Base-by-base conservation (phyloP, 2,888 invertebrate species). In the Hymenopus coronatus region DNA sequence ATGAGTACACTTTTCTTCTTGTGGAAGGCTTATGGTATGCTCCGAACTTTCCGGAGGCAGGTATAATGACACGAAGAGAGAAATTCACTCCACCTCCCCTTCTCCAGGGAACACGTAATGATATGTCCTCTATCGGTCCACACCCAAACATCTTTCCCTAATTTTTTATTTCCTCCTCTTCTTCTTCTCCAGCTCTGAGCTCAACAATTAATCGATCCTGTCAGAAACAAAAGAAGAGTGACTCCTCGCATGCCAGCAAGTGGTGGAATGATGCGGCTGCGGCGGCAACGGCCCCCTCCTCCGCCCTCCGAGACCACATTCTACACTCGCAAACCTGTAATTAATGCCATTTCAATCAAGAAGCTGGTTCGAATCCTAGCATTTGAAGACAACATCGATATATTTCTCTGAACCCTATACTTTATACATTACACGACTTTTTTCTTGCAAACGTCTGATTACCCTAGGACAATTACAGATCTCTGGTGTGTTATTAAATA, bases 281-380 rank as follows among this genome's bases (percentile, higher is more conserved):
- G 3, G 70, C 70, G 30, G 70, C 70, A 15, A 81, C 85, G 28
- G 30, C 28, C 28, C 70, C 86, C 27, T 15, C 86, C 25, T n/a
- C 87, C 54, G 4, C 20, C 54, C 54, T 70, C 25, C 54, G 20
- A 70, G 54, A 70, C 54, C 54, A 3, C 54, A 70, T 70, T 70
- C 54, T 70, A 82, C 27, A 40, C 28, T 84, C n/a, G 87, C 82
- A 87, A 89, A 89, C 89, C 89, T 88, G 88, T 85, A 89, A 89
- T 89, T 84, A 89, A 85, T 88, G 89, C 88, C 85, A 83, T 85
- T 89, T 89, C 89, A 89, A 89, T 89, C 89, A 89, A 87, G 87
- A 87, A 82, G 54, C 54, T 70, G 54, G 54, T 70, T 87, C 87
- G 82, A 87, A 82, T 87, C n/a, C 30, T 87, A 87, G 87, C 82